Base-by-base conservation (phyloP, 1,140 invertebrate genomes). In the Calliphora vicina region DNA sequence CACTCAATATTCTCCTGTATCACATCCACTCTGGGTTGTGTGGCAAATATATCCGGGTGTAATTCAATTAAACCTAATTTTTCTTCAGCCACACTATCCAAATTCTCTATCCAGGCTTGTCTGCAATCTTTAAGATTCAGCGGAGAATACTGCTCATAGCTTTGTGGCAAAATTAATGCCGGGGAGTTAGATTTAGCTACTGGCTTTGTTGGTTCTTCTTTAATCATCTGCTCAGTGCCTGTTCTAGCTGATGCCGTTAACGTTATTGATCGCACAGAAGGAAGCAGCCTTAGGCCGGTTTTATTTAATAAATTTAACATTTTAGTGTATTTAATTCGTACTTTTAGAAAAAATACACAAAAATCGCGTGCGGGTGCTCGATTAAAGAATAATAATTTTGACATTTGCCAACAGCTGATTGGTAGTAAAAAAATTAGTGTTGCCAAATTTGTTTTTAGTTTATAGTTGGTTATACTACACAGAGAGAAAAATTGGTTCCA, bases 101-200 rank as follows among this genome's bases (percentile, higher is more conserved):
- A 91, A 90, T 96, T 98, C 90, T 98, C 97, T 13, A 99, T 92
- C 98, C 98, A 99, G 26, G 95, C 96, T 92, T 99, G 94, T 25
- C 96, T 92, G 1, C 86, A 35, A 6, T 72, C 72, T 15, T 84
- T 87, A 27, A 84, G 84, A 81, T 88, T 89, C 0, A 84, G 57
- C 13, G 88, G 87, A 50, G 83, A 20, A 20, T 85, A 86, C 4
- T 86, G 81, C 8, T 82, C 82, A 81, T 83, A 88, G 17, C 85
- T 84, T 82, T 87, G 87, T 17, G 87, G 85, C 71, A 89, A 57
- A 50, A 89, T 86, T 42, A 89, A 57, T 0, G 85, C 84, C 25
- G 85, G 23, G 50, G 20, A 10, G 27, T 8, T 84, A 78, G 10
- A 43, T 72, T 35, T 67, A 82, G 71, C 82, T 83, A 8, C 35